Evolutionary conservation across 1,140 invertebrate genomes (phyloP).

Genomic region (Lasaia peninsularis): DNA sequence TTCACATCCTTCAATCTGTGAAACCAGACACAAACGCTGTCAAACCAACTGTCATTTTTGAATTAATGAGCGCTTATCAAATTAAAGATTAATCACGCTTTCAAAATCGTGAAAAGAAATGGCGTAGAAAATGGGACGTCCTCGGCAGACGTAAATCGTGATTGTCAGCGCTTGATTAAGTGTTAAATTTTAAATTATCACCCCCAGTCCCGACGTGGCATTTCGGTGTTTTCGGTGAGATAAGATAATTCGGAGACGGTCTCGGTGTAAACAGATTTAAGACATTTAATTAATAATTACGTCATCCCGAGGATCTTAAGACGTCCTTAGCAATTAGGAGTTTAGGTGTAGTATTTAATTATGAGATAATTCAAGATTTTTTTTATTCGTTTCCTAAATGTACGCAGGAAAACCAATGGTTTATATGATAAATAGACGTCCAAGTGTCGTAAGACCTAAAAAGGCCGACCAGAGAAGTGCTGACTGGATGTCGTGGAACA

Average conservation of each 20-base stretch:
- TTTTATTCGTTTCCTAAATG: no score
- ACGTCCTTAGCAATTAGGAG: no score
- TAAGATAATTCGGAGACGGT: constrained; percentile 14
- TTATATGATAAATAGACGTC: no score
- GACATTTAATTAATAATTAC: constrained; percentile 2
- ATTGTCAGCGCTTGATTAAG: constrained; percentile 66
- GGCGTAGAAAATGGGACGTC: constrained; percentile 18
- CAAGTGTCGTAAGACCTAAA: no score
- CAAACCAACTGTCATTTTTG: constrained; percentile 16
- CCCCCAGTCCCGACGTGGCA: constrained; percentile 30
- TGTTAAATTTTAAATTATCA: constrained; percentile 68
- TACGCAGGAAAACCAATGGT: no score
- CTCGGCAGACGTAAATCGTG: constrained; percentile 38
- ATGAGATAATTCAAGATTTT: no score
- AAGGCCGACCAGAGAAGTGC: no score
- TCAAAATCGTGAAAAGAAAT: constrained; percentile 20
- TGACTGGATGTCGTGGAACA: no score
- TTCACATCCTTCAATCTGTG: not conserved
- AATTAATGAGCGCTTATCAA: constrained; percentile 44
- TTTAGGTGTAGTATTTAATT: no score
- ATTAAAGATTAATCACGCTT: constrained; percentile 54
- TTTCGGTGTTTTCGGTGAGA: constrained; percentile 21
- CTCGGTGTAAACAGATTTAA: constrained; percentile 6
- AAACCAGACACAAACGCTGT: not conserved
- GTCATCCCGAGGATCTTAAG: not conserved